Evolutionary conservation across 2,113 vertebrate genomes (phyloP).

Genomic region (Lagopus muta): DNA sequence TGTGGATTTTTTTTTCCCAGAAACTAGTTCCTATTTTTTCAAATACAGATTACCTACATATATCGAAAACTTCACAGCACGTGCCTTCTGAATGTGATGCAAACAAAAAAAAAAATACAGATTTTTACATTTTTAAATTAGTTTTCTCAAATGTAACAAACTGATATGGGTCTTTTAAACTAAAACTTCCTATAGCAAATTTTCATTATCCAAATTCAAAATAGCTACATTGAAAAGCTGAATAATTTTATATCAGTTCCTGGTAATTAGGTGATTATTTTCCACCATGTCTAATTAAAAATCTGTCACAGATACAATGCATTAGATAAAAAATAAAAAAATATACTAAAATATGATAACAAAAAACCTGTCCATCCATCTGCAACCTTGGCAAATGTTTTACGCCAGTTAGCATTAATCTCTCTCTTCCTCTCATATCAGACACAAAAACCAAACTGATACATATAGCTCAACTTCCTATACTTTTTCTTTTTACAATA

Average conservation of each 20-base stretch:
- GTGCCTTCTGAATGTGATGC: conserved; percentile 21
- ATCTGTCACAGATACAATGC: conserved; percentile 45
- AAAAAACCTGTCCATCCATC: conserved; percentile 35
- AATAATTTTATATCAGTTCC: not conserved
- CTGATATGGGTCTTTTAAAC: conserved; percentile 50
- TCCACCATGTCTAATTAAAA: conserved; percentile 28
- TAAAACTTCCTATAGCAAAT: conserved; percentile 15
- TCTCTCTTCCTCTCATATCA: conserved; percentile 4
- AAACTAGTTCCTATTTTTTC: conserved; percentile 2
- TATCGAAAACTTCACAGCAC: not conserved
- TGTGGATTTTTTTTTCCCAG: not conserved
- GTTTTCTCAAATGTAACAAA: conserved; percentile 45
- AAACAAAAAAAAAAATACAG: conserved; percentile 5
- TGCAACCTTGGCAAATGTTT: conserved; percentile 28
- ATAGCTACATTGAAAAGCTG: not conserved
- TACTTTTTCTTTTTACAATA: not conserved
- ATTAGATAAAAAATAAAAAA: not conserved
- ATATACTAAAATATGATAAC: not conserved
- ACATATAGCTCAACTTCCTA: conserved; percentile 24
- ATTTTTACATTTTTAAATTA: not conserved
- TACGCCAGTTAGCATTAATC: conserved; percentile 47
- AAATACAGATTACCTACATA: not conserved
- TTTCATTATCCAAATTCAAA: not conserved
- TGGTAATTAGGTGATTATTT: not conserved
- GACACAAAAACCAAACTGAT: conserved; percentile 26